Evolutionary conservation across 2,113 vertebrate species (phyloP).

Genomic region (Litocranius walleri): DNA sequence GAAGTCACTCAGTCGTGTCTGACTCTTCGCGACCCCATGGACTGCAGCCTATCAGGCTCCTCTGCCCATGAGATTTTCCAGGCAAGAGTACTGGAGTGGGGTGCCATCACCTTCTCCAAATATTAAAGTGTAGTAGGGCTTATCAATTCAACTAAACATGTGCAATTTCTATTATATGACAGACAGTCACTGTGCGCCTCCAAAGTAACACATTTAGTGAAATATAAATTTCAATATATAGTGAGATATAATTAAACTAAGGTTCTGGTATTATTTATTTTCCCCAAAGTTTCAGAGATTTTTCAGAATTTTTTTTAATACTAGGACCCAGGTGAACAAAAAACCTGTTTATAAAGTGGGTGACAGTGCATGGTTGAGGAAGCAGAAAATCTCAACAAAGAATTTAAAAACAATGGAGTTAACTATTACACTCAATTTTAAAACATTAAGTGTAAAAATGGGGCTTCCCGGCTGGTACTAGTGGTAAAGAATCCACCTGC

Average conservation of each 20-base stretch:
- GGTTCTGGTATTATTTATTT: not conserved
- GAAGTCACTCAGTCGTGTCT: no score
- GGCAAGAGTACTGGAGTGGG: no score
- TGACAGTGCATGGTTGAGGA: not conserved
- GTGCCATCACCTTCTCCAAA: not conserved
- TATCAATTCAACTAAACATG: not conserved
- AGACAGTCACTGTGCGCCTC: not conserved
- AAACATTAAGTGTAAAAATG: not conserved
- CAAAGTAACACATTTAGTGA: not conserved
- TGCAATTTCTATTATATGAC: not conserved
- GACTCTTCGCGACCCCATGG: no score
- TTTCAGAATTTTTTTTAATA: not conserved
- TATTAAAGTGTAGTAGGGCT: not conserved
- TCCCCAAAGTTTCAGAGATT: not conserved
- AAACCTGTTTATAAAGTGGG: not conserved
- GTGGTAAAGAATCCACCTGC: not conserved
- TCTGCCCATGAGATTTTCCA: no score
- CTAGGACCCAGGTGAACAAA: not conserved
- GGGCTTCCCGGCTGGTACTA: not conserved
- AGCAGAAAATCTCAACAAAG: not conserved
- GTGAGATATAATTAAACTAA: not conserved
- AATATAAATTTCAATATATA: not conserved
- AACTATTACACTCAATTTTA: not conserved
- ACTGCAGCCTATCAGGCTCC: no score
- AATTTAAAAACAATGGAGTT: not conserved